Base-by-base conservation (phyloP, 2,113 vertebrate species). In the Mugil cephalus region DNA sequence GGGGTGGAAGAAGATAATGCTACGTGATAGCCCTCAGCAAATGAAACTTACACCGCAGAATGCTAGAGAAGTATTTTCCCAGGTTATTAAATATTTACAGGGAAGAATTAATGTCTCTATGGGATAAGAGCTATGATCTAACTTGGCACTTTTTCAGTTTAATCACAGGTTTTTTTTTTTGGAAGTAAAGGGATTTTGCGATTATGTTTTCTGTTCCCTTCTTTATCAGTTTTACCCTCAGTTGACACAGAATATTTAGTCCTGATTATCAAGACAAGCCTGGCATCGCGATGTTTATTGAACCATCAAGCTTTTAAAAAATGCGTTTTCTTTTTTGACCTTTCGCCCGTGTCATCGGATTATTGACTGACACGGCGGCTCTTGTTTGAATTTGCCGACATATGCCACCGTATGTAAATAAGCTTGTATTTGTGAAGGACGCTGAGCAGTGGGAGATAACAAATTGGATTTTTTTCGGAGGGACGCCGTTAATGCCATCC, bases 321-420 rank as follows among this genome's bases (percentile, higher is more conserved):
- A 69, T 56, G 12, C 53, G 24, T 73, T 64, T 50, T 7, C 14
- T 54, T 55, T 42, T 67, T 66, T 65, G 45, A 69, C 72, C 72
- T 73, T 83, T 64, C 51, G 38, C 47, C 52, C 1, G 13, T 51
- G 48, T 68, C 34, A 38, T 53, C 60, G 58, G 52, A 17, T 68
- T 81, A 81, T 76, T 79, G 77, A 85, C 66, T 62, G 56, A 65
- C 61, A 55, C 17, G 0, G 5, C 45, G 21, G 24, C 48, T 51
- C 36, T 40, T 59, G 64, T 70, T 45, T 71, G 46, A 63, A 52
- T 48, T 74, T 45, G 38, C 45, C 7, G 54, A 19, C 24, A 47
- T 66, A 21, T 43, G 54, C 47, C 74, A 59, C 1, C 8, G 15
- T 17, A 18, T 80, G 53, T 60, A 54, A 74, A 62, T 43, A 61